phyloP scores from a whole-genome alignment of 2,113 vertebrate genomes.

The Pyrgilauda ruficollis region DNA sequence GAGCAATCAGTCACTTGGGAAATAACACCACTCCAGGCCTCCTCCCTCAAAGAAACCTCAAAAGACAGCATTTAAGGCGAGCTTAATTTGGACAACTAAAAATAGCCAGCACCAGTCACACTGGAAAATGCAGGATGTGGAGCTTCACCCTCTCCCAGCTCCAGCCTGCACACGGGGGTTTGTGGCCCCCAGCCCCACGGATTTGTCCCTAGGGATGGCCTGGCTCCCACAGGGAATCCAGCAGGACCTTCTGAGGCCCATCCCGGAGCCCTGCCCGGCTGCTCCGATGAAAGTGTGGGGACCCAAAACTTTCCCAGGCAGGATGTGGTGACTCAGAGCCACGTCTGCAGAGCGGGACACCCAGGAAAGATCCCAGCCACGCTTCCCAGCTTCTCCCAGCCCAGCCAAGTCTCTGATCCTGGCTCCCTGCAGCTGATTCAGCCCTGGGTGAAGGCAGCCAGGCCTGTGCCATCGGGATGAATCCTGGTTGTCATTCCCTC shows the following conservation, averaged over 20 bases:
- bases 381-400: neutral
- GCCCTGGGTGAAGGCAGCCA: neutral
- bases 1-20: conserved; percentile 5
- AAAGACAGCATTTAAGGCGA: conserved; percentile 30
- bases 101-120: conserved; percentile 45
- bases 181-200: neutral
- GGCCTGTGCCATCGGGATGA: neutral
- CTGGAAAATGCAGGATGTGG: neutral
- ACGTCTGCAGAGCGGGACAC: conserved; percentile 12
- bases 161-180: neutral
- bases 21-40: conserved; percentile 38
- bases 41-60: conserved; percentile 59
- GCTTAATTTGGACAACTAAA: conserved; percentile 57
- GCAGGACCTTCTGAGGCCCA: neutral
- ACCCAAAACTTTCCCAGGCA: neutral
- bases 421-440: neutral
- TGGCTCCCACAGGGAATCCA: rapidly evolving
- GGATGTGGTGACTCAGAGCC: conserved; percentile 35
- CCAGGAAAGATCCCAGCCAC: neutral
- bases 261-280: neutral
- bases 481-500: neutral
- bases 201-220: rapidly evolving
- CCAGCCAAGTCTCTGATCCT: neutral
- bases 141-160: neutral
- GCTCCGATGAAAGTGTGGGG: neutral